These are phyloP conservation scores for Epinotia nisella DNA, from an alignment of 2,888 invertebrate species.

Conservation along the genomic window DNA sequence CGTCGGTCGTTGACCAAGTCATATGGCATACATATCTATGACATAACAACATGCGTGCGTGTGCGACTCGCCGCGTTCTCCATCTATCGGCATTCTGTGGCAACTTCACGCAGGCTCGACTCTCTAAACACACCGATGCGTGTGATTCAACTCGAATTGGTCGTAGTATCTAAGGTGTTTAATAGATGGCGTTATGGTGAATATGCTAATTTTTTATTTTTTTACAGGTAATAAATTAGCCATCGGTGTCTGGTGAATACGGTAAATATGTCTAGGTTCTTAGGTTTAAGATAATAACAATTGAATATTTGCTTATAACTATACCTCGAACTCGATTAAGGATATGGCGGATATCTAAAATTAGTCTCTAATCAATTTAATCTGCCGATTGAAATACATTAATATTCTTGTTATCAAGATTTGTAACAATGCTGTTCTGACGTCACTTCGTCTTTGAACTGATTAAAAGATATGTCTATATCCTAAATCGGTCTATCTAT, in stretches of 20 bases:
- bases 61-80: constrained; percentile 13
- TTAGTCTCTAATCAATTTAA: background rate
- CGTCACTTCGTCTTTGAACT: constrained; percentile 15
- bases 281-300: no score
- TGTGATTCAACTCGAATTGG: background rate
- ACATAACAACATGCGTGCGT: constrained; percentile 38
- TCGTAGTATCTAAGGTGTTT: constrained; percentile 2
- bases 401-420: background rate
- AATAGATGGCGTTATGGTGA: constrained; percentile 26
- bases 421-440: constrained; percentile 1
- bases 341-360: constrained; percentile 4
- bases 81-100: constrained; percentile 9
- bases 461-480: constrained; percentile 17
- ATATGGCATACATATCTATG: constrained; percentile 41
- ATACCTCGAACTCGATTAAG: background rate
- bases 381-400: constrained; percentile 21
- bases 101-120: constrained; percentile 3
- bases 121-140: constrained; percentile 15
- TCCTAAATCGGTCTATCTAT: constrained; percentile 9
- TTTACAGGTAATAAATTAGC: constrained; percentile 36
- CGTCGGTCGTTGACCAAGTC: constrained; percentile 44
- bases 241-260: background rate
- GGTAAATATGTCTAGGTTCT: background rate
- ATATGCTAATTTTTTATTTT: constrained; percentile 15
- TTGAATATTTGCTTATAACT: background rate